These are phyloP conservation scores for Nannospalax galili DNA, from an alignment of 2,113 vertebrate species.

Conservation along the genomic window DNA sequence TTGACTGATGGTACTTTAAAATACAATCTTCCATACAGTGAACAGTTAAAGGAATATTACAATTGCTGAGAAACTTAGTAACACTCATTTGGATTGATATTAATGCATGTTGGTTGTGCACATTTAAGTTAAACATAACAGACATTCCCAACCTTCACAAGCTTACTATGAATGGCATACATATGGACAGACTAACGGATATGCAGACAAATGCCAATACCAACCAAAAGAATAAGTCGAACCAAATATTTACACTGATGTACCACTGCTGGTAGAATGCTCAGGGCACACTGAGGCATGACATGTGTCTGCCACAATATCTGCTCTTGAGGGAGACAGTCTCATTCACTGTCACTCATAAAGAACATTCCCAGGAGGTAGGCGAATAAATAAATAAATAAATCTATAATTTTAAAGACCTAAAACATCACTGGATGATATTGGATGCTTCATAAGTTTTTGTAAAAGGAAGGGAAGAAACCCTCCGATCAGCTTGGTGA, in stretches of 20 bases:
- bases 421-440: background rate
- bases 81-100: slow-evolving; percentile 35
- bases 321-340: background rate
- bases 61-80: background rate
- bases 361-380: background rate
- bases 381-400: background rate
- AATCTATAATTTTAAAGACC: background rate
- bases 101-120: slow-evolving; percentile 51
- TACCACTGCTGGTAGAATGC: background rate
- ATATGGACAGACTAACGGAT: slow-evolving; percentile 66
- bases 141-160: slow-evolving; percentile 32
- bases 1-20: background rate
- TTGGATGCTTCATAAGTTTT: background rate
- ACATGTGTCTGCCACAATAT: slow-evolving; percentile 34
- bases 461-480: background rate
- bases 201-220: slow-evolving; percentile 57
- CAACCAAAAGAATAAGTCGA: slow-evolving; percentile 54
- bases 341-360: background rate
- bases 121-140: slow-evolving; percentile 69
- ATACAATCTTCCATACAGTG: background rate
- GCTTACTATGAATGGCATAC: slow-evolving; percentile 50
- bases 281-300: slow-evolving; percentile 27
- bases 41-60: slow-evolving; percentile 32
- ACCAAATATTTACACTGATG: slow-evolving; percentile 57
- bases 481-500: background rate